Evolutionary conservation across 2,797 vertebrate species (phyloP).

Genomic region (Rhinella marina): DNA sequence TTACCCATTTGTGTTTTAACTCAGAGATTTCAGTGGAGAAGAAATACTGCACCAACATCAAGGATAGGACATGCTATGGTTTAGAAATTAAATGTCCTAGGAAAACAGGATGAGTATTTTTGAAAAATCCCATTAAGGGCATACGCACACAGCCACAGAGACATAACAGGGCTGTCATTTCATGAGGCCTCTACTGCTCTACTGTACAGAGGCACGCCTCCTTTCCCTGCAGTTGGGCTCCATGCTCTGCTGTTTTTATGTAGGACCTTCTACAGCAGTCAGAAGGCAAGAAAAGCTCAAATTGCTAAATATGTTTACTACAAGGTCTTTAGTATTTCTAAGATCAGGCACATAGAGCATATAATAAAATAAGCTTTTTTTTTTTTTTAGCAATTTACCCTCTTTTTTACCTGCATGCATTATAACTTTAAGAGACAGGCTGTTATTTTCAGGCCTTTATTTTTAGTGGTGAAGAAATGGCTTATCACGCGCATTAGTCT

Average conservation of each 20-base stretch:
- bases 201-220: no score
- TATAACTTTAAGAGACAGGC: background rate
- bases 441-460: constrained; percentile 18
- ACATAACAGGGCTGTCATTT: no score
- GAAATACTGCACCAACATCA: no score
- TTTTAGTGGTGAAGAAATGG: constrained; percentile 8
- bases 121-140: no score
- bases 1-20: no score
- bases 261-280: background rate
- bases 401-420: background rate
- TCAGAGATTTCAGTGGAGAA: no score
- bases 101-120: no score
- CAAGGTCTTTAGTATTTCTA: background rate
- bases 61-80: no score
- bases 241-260: background rate
- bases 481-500: constrained; percentile 19
- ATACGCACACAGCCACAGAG: no score
- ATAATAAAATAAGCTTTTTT: background rate
- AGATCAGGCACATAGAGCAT: background rate
- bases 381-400: no score
- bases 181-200: no score
- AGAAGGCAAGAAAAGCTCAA: background rate
- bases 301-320: background rate
- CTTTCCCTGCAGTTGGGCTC: background rate
- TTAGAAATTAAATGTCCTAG: no score